Evolutionary conservation across 2,113 vertebrate species (phyloP), one percentile per base, ranked within the genome.

Genomic region (Oxygymnocypris stewartii): DNA sequence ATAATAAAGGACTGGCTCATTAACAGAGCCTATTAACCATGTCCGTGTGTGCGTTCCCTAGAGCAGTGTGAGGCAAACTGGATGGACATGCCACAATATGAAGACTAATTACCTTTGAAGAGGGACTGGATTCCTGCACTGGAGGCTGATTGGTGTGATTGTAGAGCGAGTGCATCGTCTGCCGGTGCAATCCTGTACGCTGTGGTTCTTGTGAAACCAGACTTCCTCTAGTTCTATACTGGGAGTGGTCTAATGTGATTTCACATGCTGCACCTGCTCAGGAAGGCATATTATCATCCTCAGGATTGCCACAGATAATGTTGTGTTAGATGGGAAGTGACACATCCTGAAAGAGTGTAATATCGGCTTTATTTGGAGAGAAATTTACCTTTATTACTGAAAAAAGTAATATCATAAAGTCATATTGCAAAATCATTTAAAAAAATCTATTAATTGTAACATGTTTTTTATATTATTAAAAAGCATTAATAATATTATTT

Each of bases 1-100:
- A 95, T 95, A 94, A 95, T 95, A 94, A 95, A 95, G 91, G 92
- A 95, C 94, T 91, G 94, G 94, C 94, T 95, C 94, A 94, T 95
- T 95, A 95, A 93, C 94, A 91, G 93, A 93, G 92, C 93, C 94
- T 94, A 95, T 95, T 95, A 95, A 93, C 94, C 94, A 92, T 93
- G 94, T 95, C 94, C 94, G 92, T 92, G 92, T 94, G 93, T 93
- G 92, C 91, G 71, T 90, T 94, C 94, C 93, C 94, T 87, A 87
- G 92, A 94, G 94, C 91, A 92, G 89, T 88, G 85, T 90, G 92
- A 91, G 92, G 89, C 93, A 92, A 90, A 90, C 93, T 93, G 92
- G 92, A 94, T 92, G 94, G 92, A 94, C 94, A 93, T 92, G 91
- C 92, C 91, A 93, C 93, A 94, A 93, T 94, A 95, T 94, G 92